Evolutionary conservation across 1,140 invertebrate species (phyloP).

Genomic region (Sitobion miscanthi): DNA sequence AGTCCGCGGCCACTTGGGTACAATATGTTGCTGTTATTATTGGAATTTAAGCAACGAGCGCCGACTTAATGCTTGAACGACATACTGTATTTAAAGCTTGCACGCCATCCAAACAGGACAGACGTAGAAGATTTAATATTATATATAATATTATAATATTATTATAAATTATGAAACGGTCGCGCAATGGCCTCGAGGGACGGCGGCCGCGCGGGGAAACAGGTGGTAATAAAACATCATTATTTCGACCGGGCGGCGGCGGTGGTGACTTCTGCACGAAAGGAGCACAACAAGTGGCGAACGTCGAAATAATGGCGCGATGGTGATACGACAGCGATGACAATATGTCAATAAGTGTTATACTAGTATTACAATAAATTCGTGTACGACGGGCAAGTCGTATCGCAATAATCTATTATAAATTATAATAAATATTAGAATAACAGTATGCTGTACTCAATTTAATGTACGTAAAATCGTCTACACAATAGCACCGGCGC

Average conservation of each 20-base stretch:
- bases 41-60: background rate
- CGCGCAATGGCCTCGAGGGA: background rate
- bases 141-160: background rate
- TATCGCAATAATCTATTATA: background rate
- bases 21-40: background rate
- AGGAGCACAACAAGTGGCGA: background rate
- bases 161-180: background rate
- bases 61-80: background rate
- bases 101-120: background rate
- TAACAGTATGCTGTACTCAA: background rate
- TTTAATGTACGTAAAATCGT: no score
- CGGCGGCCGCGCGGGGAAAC: background rate
- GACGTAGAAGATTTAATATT: background rate
- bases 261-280: background rate
- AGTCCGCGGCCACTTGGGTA: background rate
- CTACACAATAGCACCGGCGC: no score
- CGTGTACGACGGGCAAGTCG: background rate
- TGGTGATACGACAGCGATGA: background rate
- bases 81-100: background rate
- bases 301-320: background rate
- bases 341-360: background rate
- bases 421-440: background rate
- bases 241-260: background rate
- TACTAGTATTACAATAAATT: background rate
- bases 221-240: slow-evolving; percentile 8